Base-by-base conservation (phyloP, 2,797 vertebrate genomes). In the Anabas testudineus region DNA sequence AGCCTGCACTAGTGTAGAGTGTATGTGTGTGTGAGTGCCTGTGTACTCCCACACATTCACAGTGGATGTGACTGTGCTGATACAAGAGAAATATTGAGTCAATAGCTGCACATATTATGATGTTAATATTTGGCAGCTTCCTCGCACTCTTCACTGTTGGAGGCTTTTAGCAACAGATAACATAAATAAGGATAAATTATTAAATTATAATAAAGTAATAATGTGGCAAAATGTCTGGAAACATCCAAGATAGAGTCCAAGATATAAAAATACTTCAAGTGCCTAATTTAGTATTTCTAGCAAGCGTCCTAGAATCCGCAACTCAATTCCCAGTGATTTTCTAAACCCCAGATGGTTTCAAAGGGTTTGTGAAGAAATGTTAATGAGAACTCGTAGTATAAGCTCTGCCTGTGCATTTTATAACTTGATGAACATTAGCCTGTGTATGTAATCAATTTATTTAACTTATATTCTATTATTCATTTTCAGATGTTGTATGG, bases 141-240 rank as follows among this genome's bases (percentile, higher is more conserved):
- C 47, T 66, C 52, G 18, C 51, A 45, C 47, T 58, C 42, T n/a
- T 78, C 48, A 63, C 43, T 43, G 62, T 73, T 45, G 53, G 24
- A 65, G 59, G 70, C 79, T 76, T 82, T 76, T 61, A 61, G 53
- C 42, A 30, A 32, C 61, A 68, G 45, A 71, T 59, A 54, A 55
- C 28, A 62, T 48, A 57, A 81, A 81, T 78, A 68, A 67, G 55
- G 28, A 62, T 48, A 57, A 81, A 81, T 78, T 68, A 67, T 37
- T 34, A n/a, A n/a, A n/a, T n/a, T n/a, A n/a, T n/a, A 66, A 69
- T 82, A 45, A 79, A 75, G 56, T 67, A 73, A 78, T 56, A 71
- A 64, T 54, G 54, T 76, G 49, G 64, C 54, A 70, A 52, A 59
- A 43, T 41, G 46, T 45, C 30, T 68, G 19, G 48, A 53, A 62